These are phyloP conservation scores for Danio jaintianensis DNA, from an alignment of 2,797 vertebrate species.

Conservation along the genomic window DNA sequence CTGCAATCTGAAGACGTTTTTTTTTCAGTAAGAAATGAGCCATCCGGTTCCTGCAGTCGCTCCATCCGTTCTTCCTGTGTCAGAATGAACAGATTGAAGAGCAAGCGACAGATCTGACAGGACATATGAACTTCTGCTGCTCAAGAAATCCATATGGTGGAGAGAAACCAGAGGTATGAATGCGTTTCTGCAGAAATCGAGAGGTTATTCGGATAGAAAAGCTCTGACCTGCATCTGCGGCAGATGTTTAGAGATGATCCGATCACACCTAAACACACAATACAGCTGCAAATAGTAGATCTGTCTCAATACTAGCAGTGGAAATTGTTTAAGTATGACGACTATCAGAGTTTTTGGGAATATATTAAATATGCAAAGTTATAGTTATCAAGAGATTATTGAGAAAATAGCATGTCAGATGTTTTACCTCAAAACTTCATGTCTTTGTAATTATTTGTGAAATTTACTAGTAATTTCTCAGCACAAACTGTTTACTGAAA, in stretches of 20 bases:
- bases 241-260: constrained; percentile 15
- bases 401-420: too few relatives aligned
- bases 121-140: constrained; percentile 55
- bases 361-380: too few relatives aligned
- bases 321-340: not conserved
- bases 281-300: not conserved
- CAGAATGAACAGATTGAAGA: constrained; percentile 55
- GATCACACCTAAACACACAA: not conserved
- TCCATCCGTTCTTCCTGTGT: constrained; percentile 22
- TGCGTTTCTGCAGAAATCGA: not conserved
- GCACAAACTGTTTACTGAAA: too few relatives aligned
- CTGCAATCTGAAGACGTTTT: constrained; percentile 16
- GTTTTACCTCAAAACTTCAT: too few relatives aligned
- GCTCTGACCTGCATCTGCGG: not conserved
- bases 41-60: constrained; percentile 9
- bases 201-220: not conserved
- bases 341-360: not conserved
- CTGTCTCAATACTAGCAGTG: not conserved
- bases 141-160: constrained; percentile 53
- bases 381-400: too few relatives aligned
- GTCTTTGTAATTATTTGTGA: too few relatives aligned
- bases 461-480: too few relatives aligned
- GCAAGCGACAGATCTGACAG: constrained; percentile 43
- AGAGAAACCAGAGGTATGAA: constrained; percentile 32
- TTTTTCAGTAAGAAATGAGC: constrained; percentile 9